Conservation (phyloP, 2,888 invertebrate genomes). For the Drosophila nr. perissopoda region DNA sequence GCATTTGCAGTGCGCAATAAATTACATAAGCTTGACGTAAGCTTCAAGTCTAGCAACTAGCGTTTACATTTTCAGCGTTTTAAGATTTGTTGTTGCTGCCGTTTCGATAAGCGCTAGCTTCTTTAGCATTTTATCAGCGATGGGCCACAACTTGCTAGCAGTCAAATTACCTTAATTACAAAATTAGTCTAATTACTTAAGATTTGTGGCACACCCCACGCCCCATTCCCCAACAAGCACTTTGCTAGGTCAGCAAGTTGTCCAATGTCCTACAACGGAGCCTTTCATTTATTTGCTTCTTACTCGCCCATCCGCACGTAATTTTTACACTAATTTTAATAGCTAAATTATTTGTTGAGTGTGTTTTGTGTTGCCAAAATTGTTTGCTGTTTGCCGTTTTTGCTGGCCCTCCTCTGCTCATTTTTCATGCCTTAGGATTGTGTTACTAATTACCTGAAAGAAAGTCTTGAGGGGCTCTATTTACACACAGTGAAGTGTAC, state of each 20-base stretch:
- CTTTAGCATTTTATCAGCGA: constrained; percentile 64
- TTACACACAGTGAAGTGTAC: neutral
- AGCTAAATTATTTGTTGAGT: constrained; percentile 68
- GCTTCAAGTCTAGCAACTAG: neutral
- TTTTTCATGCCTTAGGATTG: constrained; percentile 51
- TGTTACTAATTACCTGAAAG: constrained; percentile 48
- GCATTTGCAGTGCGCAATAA: constrained; percentile 9
- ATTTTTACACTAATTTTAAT: constrained; percentile 72
- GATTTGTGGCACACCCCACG: constrained; percentile 46
- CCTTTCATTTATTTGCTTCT: constrained; percentile 17
- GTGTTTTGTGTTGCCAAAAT: constrained; percentile 43
- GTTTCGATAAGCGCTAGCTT: constrained; percentile 39
- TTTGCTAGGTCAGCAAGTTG: constrained; percentile 57
- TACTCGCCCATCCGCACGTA: constrained; percentile 60
- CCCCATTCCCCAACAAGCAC: constrained; percentile 19
- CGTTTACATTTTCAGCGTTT: constrained; percentile 3
- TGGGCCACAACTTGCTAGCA: constrained; percentile 49
- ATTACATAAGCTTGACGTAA: constrained; percentile 7
- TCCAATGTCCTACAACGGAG: constrained; percentile 25
- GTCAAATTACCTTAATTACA: constrained; percentile 70
- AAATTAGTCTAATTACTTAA: constrained; percentile 73
- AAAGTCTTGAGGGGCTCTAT: neutral
- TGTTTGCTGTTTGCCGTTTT: constrained; percentile 27
- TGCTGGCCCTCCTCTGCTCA: constrained; percentile 35
- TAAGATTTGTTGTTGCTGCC: constrained; percentile 14